Conservation (phyloP, 2,797 vertebrate species). For the Paguma larvata region DNA sequence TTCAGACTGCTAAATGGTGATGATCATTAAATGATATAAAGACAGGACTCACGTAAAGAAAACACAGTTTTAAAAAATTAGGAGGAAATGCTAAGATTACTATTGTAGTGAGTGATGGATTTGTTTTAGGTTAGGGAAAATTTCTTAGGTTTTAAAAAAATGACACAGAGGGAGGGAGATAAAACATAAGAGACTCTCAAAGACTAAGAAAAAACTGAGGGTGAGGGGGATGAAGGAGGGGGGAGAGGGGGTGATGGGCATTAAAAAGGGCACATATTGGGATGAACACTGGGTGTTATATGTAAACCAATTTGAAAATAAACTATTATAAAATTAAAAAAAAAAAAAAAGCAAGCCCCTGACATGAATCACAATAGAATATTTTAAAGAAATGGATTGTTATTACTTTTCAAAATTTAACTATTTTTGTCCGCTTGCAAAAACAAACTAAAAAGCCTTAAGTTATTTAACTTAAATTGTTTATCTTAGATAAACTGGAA, state of each 20-base stretch:
- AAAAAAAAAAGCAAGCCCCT: not conserved
- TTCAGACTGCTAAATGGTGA: not conserved
- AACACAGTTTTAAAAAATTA: not conserved
- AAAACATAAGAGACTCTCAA: too few relatives aligned
- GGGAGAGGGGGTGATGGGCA: too few relatives aligned
- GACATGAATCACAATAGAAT: not conserved
- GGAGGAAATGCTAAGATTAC: slow-evolving; percentile 13
- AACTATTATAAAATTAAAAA: too few relatives aligned
- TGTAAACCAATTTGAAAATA: too few relatives aligned
- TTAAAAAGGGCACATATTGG: too few relatives aligned
- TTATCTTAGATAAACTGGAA: not conserved
- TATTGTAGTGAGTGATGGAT: not conserved
- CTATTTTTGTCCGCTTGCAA: slow-evolving; percentile 30
- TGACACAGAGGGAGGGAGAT: too few relatives aligned
- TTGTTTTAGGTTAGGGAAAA: not conserved
- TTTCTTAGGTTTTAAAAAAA: slow-evolving; percentile 47
- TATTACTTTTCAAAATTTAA: slow-evolving; percentile 41
- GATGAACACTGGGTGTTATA: too few relatives aligned
- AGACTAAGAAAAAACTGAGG: too few relatives aligned
- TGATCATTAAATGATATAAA: slow-evolving; percentile 49
- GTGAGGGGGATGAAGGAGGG: too few relatives aligned
- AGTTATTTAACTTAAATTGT: not conserved
- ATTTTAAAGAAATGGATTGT: not conserved
- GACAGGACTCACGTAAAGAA: not conserved
- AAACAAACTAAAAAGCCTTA: slow-evolving; percentile 62